Evolutionary conservation across 2,113 vertebrate genomes (phyloP), one percentile per base, ranked within the genome.

Genomic region (Pterocles burchelli): DNA sequence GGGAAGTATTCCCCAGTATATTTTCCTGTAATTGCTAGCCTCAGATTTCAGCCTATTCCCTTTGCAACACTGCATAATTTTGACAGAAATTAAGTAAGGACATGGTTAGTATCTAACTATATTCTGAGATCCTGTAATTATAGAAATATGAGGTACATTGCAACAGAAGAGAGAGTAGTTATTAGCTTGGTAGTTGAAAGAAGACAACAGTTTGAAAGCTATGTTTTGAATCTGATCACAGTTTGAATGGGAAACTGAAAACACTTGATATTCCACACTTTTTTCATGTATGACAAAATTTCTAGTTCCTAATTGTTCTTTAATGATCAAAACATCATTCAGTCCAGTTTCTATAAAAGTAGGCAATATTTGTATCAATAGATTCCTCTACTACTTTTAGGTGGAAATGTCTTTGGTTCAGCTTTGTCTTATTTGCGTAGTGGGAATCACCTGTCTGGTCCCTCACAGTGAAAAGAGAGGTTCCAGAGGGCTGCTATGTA

Each of bases 401-500:
- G 4, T 70, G 36, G 15, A 66, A 70, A 12, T 43, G 16, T 26
- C 31, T 36, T 49, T 58, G 24, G 11, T 83, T 89, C 49, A 43
- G 15, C 34, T 46, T 65, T 81, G 31, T 68, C 43, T 65, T 68
- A 6, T 13, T 59, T 77, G 67, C 43, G 48, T 13, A 11, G 4
- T 61, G 72, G 25, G n/a, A 76, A 34, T 80, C 25, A 19, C 11
- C 33, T 33, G 15, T 36, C 46, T 92, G 83, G 61, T 55, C 36
- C 38, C 33, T 59, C 10, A 4, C 1, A 0, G 38, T 78, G 67
- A 75, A 85, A 49, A 38, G 11, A 25, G 66, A 45, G 26, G 7
- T 77, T 74, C 14, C 10, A 5, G 36, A 26, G 17, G 8, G 21
- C n/a, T 79, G 38, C 85, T 72, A 0, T 0, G 0, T 54, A 13